phyloP scores from a whole-genome alignment of 2,888 invertebrate genomes.

The Brachycybe producta region DNA sequence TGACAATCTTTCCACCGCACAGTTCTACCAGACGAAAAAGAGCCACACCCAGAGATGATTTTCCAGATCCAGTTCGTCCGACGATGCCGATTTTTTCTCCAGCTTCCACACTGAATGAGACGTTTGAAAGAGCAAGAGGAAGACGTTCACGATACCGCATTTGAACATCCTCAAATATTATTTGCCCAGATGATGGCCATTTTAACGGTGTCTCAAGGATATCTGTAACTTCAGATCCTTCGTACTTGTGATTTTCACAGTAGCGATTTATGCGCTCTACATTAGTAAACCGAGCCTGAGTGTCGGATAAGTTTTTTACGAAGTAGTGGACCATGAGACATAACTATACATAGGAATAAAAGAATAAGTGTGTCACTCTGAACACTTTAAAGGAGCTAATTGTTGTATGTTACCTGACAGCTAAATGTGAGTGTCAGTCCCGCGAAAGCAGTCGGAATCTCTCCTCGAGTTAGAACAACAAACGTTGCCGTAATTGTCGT shows the following conservation, averaged over 20 bases:
- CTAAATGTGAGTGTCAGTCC: slow-evolving; percentile 49
- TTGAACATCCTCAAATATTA: slow-evolving; percentile 41
- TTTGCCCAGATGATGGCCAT: slow-evolving; percentile 42
- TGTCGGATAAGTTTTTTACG: slow-evolving; percentile 38
- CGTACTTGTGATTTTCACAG: slow-evolving; percentile 27
- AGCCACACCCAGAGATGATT: slow-evolving; percentile 44
- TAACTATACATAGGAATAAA: slow-evolving; percentile 33
- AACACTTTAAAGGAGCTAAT: slow-evolving; percentile 22
- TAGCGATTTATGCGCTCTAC: slow-evolving; percentile 37
- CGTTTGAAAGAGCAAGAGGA: slow-evolving; percentile 40
- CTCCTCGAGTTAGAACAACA: slow-evolving; percentile 37
- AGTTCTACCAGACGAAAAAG: slow-evolving; percentile 47
- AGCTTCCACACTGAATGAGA: slow-evolving; percentile 42
- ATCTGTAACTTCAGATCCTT: slow-evolving; percentile 24
- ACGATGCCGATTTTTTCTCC: slow-evolving; percentile 47
- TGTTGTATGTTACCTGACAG: slow-evolving; percentile 35
- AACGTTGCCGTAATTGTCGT: slow-evolving; percentile 39
- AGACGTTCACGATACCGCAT: slow-evolving; percentile 38
- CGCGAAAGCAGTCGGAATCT: slow-evolving; percentile 42
- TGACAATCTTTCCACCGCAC: slow-evolving; percentile 39
- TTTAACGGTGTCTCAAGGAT: slow-evolving; percentile 29
- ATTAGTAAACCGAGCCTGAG: slow-evolving; percentile 39
- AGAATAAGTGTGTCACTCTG: background rate
- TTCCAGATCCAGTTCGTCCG: slow-evolving; percentile 41
- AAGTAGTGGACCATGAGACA: slow-evolving; percentile 45